A percentile compares a stretch with the other conserved stretches of the same genome.
These are phyloP conservation scores for Campylorhamphus procurvoides DNA, from an alignment of 2,113 vertebrate genomes.

Conservation along the genomic window DNA sequence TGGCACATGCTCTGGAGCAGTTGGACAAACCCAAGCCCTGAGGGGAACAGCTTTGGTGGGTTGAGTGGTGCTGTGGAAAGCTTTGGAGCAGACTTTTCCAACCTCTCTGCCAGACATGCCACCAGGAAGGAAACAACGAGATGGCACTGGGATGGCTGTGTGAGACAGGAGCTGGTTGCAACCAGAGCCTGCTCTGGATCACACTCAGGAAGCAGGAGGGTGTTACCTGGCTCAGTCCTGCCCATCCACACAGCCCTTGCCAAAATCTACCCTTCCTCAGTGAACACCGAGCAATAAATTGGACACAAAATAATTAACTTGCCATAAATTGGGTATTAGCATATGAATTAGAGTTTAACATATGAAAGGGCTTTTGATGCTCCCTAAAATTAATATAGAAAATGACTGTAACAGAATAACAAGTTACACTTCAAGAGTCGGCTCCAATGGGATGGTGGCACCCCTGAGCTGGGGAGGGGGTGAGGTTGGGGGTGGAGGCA, in stretches of 20 bases:
- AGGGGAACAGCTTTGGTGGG: fast-evolving
- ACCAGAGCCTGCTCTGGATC: not conserved
- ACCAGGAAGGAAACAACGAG: not conserved
- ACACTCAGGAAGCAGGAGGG: fast-evolving
- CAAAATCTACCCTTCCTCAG: not conserved
- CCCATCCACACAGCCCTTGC: not conserved
- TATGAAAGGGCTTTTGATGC: conserved; percentile 75
- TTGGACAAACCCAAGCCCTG: too few relatives aligned
- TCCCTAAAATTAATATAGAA: conserved; percentile 26
- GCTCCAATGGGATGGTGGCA: not conserved
- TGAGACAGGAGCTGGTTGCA: fast-evolving
- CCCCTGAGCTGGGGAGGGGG: not conserved
- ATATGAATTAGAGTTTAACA: conserved; percentile 75
- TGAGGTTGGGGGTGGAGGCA: not conserved
- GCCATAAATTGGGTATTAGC: conserved; percentile 69
- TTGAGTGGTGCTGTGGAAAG: fast-evolving
- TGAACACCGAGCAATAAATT: conserved; percentile 14
- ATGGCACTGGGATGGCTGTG: not conserved
- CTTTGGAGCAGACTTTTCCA: not conserved
- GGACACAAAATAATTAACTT: conserved; percentile 74
- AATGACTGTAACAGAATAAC: conserved; percentile 60
- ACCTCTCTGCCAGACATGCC: not conserved
- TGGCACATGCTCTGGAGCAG: fast-evolving
- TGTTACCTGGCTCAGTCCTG: not conserved
- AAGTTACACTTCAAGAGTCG: not conserved